A percentile compares a stretch with the other conserved stretches of the same genome.
These are phyloP conservation scores for Danaus plexippus DNA, from an alignment of 1,140 invertebrate species.

Conservation along the genomic window DNA sequence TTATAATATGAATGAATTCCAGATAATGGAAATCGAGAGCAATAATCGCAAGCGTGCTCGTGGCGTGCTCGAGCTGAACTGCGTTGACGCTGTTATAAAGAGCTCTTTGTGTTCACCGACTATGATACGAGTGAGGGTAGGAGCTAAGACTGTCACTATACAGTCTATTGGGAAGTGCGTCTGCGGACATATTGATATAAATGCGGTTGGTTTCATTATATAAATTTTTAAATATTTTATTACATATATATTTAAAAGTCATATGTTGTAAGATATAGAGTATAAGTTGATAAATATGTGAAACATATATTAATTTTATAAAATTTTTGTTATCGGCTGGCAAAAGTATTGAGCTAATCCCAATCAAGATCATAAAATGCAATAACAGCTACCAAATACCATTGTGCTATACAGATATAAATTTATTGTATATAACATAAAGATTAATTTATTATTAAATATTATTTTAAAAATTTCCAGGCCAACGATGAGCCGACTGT, in stretches of 20 bases:
- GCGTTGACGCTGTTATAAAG: conserved; percentile 33
- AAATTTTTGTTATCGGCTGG: not conserved
- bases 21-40: conserved; percentile 45
- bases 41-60: conserved; percentile 30
- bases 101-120: conserved; percentile 35
- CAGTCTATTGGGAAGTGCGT: conserved; percentile 38
- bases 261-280: no score
- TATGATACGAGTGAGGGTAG: conserved; percentile 28
- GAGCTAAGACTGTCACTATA: conserved; percentile 26
- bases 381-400: no score
- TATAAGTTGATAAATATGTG: no score
- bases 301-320: no score
- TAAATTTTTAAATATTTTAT: no score
- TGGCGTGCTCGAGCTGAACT: conserved; percentile 34
- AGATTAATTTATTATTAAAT: not conserved
- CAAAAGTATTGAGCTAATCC: not conserved
- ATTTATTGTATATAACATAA: no score
- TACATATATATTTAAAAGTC: no score
- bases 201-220: conserved; percentile 28
- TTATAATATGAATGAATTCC: no score
- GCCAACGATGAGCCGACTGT: conserved; percentile 25
- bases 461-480: conserved; percentile 17
- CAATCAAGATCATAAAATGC: no score
- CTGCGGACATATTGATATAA: conserved; percentile 34
- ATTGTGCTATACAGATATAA: no score